Base-by-base conservation (phyloP, 2,888 invertebrate genomes). In the Trileptium ribeirensis region DNA sequence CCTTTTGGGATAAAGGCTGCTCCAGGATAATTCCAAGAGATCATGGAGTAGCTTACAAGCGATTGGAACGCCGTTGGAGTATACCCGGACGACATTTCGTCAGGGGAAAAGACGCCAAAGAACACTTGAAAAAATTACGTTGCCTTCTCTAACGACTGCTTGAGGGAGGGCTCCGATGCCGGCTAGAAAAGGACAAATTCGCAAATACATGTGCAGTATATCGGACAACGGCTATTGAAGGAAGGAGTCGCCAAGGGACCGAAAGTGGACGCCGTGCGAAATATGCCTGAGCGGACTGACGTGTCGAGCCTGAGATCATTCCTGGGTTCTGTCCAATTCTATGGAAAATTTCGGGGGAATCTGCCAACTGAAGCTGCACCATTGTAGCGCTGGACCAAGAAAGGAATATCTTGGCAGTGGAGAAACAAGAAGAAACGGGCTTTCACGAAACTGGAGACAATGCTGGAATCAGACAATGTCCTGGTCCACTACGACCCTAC, bases 1-100 rank as follows among this genome's bases (percentile, higher is more conserved):
- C 81, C 81, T 1, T 81, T 82, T 39, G 82, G 81, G 19, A 67
- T 78, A 15, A 78, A 67, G 51, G 34, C 79, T 15, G 79, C 64
- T 78, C 79, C 79, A 3, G 81, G 82, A n/a, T 82, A 82, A 29
- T 81, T 82, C 70, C 81, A 81, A 67, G 2, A 82, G 67, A 82
- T 82, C 74, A 81, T 81, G 81, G 81, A 82, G 2, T 40, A 82
- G 64, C 82, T 81, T 37, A 82, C 82, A 19, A 2, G 19, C 3
- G 81, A 82, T 82, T 36, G 81, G 74, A 2, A 15, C 2, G 81
- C 81, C 36, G 70, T 82, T 15, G 81, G 81, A 19, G 81, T 81
- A 64, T 81, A 82, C 75, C 81, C 36, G 37, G 81, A 78, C n/a
- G 79, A 78, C 33, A 78, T 78, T 67, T 78, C n/a, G 67, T 78